Evolutionary conservation across 2,113 vertebrate genomes (phyloP).

Genomic region (Tympanuchus pallidicinctus): DNA sequence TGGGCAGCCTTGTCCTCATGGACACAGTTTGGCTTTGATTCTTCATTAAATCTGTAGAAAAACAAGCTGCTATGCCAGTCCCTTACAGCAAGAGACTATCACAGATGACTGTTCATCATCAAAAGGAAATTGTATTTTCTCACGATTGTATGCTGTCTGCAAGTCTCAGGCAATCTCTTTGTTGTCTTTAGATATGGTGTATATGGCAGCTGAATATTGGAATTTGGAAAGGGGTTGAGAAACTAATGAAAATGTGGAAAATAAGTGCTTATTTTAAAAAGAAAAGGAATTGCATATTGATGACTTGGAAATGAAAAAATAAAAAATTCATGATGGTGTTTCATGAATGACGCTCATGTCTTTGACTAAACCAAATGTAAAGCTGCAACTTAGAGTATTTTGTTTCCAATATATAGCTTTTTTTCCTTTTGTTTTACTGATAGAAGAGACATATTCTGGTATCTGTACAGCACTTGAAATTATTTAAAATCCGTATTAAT

Average conservation of each 20-base stretch:
- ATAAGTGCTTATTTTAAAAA: background rate
- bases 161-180: conserved; percentile 17
- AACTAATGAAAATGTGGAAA: background rate
- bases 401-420: background rate
- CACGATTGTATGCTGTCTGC: background rate
- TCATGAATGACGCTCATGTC: background rate
- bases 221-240: background rate
- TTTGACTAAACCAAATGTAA: background rate
- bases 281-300: background rate
- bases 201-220: background rate
- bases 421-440: background rate
- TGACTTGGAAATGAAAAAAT: conserved; percentile 1
- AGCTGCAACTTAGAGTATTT: background rate
- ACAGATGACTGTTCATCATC: conserved; percentile 28
- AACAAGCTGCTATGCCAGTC: conserved; percentile 33
- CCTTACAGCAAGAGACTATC: background rate
- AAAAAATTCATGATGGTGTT: background rate
- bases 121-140: conserved; percentile 55
- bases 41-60: conserved; percentile 59
- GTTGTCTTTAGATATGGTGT: background rate
- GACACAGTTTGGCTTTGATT: conserved; percentile 56
- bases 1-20: conserved; percentile 11
- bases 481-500: background rate
- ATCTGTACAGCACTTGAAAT: background rate
- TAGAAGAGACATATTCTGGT: background rate